phyloP scores from a whole-genome alignment of 2,888 invertebrate species.

The Pammene aurita region DNA sequence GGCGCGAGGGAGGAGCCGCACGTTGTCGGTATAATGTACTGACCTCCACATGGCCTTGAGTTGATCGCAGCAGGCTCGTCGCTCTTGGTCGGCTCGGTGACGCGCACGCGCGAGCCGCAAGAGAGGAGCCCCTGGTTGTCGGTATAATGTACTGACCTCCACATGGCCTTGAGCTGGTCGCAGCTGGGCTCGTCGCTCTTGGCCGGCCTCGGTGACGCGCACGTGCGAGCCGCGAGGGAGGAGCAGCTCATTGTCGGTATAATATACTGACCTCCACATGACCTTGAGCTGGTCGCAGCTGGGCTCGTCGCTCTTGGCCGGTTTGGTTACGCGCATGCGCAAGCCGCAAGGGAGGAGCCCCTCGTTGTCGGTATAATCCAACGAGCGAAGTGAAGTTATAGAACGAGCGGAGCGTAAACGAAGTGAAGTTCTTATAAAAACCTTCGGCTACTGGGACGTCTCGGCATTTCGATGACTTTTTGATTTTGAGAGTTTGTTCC shows the following conservation, averaged over 20 bases:
- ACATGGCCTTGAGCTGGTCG: slow-evolving; percentile 94
- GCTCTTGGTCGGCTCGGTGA: slow-evolving; percentile 71
- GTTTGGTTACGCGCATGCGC: slow-evolving; percentile 74
- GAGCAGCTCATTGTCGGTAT: slow-evolving; percentile 69
- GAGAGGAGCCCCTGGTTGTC: no score
- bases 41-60: slow-evolving; percentile 94
- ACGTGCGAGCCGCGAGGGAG: slow-evolving; percentile 67
- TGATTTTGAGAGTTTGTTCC: no score
- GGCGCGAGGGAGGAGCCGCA: no score
- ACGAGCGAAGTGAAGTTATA: no score
- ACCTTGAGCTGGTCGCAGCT: slow-evolving; percentile 93
- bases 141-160: slow-evolving; percentile 84
- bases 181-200: slow-evolving; percentile 90
- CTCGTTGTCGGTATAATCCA: no score
- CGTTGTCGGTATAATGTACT: background rate
- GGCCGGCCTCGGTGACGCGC: slow-evolving; percentile 71
- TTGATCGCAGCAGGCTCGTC: slow-evolving; percentile 94
- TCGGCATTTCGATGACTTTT: no score
- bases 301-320: slow-evolving; percentile 86
- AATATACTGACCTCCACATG: slow-evolving; percentile 88
- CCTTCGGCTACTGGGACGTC: no score
- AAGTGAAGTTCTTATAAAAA: no score
- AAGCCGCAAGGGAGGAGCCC: slow-evolving; percentile 53
- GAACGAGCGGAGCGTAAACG: no score
- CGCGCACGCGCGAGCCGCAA: slow-evolving; percentile 66